Evolutionary conservation across 2,888 invertebrate genomes (phyloP).

Genomic region (Aphelenchoides bicaudatus): DNA sequence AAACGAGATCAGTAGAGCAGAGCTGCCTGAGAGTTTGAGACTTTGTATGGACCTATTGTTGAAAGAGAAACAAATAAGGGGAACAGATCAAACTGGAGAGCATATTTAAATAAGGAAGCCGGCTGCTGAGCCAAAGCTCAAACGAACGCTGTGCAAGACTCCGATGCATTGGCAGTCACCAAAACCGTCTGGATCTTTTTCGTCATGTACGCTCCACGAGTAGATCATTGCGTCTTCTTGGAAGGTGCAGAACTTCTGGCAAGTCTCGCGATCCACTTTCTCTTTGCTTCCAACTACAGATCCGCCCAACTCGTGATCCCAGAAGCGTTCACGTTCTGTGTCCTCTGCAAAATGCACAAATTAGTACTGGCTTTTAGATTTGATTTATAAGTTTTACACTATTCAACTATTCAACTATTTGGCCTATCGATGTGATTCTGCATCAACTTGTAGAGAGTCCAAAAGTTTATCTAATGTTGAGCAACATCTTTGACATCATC

Average conservation of each 20-base stretch:
- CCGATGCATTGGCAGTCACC: conserved; percentile 36
- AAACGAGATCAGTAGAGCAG: conserved; percentile 2
- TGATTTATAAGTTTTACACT: neutral
- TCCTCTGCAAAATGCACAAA: conserved; percentile 31
- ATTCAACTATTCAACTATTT: no score
- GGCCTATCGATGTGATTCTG: no score
- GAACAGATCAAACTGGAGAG: neutral
- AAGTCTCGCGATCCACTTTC: conserved; percentile 31
- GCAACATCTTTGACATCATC: no score
- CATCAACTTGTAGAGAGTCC: no score
- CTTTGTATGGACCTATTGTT: no score
- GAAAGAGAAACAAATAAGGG: no score
- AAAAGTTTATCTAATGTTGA: no score
- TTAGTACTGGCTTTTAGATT: conserved; percentile 1
- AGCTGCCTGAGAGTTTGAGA: no score
- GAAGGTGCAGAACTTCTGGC: conserved; percentile 25
- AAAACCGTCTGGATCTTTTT: conserved; percentile 23
- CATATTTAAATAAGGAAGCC: conserved; percentile 34
- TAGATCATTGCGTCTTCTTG: conserved; percentile 31
- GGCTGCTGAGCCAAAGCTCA: conserved; percentile 37
- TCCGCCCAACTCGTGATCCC: conserved; percentile 39
- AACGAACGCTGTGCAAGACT: conserved; percentile 33
- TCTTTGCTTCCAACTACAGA: conserved; percentile 23
- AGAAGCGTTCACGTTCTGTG: conserved; percentile 37
- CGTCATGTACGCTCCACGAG: conserved; percentile 37